phyloP scores from a whole-genome alignment of 2,797 vertebrate genomes.

The Jordanella pulchra region DNA sequence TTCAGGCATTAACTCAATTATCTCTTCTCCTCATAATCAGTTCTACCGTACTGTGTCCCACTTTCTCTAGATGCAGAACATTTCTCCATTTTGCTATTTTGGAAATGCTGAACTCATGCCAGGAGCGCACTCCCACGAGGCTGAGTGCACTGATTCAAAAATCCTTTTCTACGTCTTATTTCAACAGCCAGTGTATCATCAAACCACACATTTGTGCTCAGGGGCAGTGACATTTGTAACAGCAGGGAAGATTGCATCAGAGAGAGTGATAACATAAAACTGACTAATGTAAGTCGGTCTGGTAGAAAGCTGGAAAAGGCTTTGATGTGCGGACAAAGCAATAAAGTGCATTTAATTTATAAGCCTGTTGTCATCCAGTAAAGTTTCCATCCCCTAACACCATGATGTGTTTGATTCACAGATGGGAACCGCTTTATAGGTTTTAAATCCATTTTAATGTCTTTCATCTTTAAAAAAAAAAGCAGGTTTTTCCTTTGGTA shows the following conservation, averaged over 20 bases:
- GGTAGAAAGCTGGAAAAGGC: slow-evolving; percentile 41
- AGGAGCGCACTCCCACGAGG: slow-evolving; percentile 42
- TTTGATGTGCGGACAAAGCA: slow-evolving; percentile 34
- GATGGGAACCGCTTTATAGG: slow-evolving; percentile 25
- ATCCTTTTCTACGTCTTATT: slow-evolving; percentile 65
- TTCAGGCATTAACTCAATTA: slow-evolving; percentile 54
- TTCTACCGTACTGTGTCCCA: slow-evolving; percentile 58
- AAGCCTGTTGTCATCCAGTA: slow-evolving; percentile 24
- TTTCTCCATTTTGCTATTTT: slow-evolving; percentile 49
- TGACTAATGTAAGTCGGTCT: slow-evolving; percentile 64
- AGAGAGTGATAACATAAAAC: slow-evolving; percentile 63
- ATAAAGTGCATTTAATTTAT: slow-evolving; percentile 26
- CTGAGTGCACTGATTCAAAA: slow-evolving; percentile 55
- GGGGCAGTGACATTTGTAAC: slow-evolving; percentile 66
- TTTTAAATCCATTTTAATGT: slow-evolving; percentile 45
- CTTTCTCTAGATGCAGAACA: slow-evolving; percentile 52
- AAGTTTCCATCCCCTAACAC: slow-evolving; percentile 44
- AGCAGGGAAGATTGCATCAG: slow-evolving; percentile 63
- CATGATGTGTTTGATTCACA: slow-evolving; percentile 22
- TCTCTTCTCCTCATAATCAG: slow-evolving; percentile 50
- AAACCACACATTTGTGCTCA: slow-evolving; percentile 46
- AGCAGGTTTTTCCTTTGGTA: slow-evolving; percentile 37
- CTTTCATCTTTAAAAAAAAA: slow-evolving; percentile 21
- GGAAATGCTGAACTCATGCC: slow-evolving; percentile 37
- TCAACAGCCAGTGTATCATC: slow-evolving; percentile 63